phyloP scores from a whole-genome alignment of 35 echinoderm and acorn worm genomes.

The Apostichopus parvimensis region DNA sequence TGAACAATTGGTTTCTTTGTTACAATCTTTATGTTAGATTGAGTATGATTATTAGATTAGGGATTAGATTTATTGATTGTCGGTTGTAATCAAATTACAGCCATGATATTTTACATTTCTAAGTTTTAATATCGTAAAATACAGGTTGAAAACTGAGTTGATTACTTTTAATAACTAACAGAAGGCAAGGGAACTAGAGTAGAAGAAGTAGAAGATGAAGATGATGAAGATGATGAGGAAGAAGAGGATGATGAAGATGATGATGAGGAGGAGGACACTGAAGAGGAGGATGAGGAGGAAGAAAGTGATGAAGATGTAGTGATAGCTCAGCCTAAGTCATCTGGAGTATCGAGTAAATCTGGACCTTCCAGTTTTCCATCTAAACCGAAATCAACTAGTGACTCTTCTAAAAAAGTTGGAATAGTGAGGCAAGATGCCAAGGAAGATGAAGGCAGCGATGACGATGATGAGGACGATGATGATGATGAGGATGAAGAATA shows the following conservation, averaged over 20 bases:
- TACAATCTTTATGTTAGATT: too few relatives aligned
- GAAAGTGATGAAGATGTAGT: slow-evolving; percentile 45
- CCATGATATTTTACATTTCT: too few relatives aligned
- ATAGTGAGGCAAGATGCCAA: slow-evolving; percentile 28
- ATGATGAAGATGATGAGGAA: slow-evolving; percentile 12
- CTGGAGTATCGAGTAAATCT: background rate
- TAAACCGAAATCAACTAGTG: background rate
- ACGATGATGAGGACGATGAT: too few relatives aligned
- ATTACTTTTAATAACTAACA: background rate
- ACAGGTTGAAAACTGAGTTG: too few relatives aligned
- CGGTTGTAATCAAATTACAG: too few relatives aligned
- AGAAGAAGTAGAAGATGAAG: slow-evolving; percentile 24
- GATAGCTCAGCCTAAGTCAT: background rate
- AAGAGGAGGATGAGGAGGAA: slow-evolving; percentile 39
- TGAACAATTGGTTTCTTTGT: too few relatives aligned
- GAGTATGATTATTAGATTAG: too few relatives aligned
- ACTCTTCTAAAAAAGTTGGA: slow-evolving; percentile 18
- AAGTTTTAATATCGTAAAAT: too few relatives aligned
- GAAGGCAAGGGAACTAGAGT: background rate
- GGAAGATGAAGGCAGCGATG: background rate
- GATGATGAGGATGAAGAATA: background rate
- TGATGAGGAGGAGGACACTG: background rate
- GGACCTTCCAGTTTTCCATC: background rate
- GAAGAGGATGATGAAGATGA: background rate
- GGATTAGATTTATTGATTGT: too few relatives aligned